These are phyloP conservation scores for Acestrorhynchus altus DNA, from an alignment of 2,797 vertebrate genomes.

Conservation along the genomic window DNA sequence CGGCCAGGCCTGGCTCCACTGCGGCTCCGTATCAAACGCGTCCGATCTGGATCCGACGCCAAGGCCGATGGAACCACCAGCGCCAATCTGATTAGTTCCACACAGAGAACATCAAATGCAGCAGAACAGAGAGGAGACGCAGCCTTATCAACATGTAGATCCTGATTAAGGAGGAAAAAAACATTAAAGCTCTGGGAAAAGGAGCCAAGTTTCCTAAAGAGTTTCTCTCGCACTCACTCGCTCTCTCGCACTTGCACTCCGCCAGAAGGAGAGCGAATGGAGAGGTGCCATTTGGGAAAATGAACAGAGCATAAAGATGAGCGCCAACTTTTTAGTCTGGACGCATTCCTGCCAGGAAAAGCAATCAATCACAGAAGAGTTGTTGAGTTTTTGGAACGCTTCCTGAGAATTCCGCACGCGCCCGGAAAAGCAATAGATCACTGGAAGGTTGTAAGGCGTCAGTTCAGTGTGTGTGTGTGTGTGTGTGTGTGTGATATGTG, in stretches of 20 bases:
- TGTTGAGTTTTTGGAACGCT: constrained; percentile 19
- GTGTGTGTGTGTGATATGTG: background rate
- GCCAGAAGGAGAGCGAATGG: background rate
- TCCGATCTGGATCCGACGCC: constrained; percentile 19
- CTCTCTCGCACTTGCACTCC: background rate
- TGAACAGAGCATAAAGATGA: constrained; percentile 43
- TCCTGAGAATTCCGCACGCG: constrained; percentile 27
- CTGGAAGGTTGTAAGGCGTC: constrained; percentile 9
- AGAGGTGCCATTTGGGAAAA: constrained; percentile 47
- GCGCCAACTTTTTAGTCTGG: constrained; percentile 38
- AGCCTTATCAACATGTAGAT: constrained; percentile 48
- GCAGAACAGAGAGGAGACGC: background rate
- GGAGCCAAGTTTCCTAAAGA: no score
- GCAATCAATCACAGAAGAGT: constrained; percentile 42
- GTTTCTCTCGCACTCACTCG: no score
- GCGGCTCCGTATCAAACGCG: constrained; percentile 9
- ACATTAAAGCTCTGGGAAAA: no score
- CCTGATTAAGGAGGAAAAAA: constrained; percentile 27
- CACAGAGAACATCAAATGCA: constrained; percentile 14
- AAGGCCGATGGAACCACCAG: constrained; percentile 32
- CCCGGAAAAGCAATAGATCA: constrained; percentile 39
- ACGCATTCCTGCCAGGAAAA: constrained; percentile 47
- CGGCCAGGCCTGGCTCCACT: no score
- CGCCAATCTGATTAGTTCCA: constrained; percentile 55
- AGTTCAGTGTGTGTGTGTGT: background rate